Evolutionary conservation across 2,797 vertebrate species (phyloP).

Genomic region (Phalloptychus januarius): DNA sequence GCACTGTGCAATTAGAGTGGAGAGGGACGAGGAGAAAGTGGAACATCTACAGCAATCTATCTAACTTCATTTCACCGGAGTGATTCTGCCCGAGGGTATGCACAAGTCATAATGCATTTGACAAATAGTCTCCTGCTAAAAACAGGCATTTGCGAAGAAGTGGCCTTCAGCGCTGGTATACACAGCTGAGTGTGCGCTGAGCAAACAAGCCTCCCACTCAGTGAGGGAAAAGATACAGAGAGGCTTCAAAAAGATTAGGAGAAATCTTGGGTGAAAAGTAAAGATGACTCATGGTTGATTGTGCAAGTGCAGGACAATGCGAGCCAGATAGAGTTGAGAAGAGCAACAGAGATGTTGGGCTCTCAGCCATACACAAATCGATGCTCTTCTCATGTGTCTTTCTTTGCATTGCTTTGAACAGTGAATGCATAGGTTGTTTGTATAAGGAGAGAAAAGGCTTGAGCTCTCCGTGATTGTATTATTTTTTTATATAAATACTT

Average conservation of each 20-base stretch:
- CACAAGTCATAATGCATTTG: slow-evolving; percentile 86
- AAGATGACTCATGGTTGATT: slow-evolving; percentile 79
- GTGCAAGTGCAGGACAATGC: slow-evolving; percentile 73
- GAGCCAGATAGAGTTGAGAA: slow-evolving; percentile 67
- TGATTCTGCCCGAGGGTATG: slow-evolving; percentile 79
- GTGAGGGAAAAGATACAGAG: slow-evolving; percentile 66
- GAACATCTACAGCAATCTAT: slow-evolving; percentile 81
- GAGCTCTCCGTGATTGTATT: slow-evolving; percentile 7
- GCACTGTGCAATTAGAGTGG: slow-evolving; percentile 61
- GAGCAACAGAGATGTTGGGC: slow-evolving; percentile 66
- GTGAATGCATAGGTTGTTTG: slow-evolving; percentile 38
- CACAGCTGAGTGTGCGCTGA: slow-evolving; percentile 81
- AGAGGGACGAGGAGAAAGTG: slow-evolving; percentile 71
- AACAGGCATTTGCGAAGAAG: slow-evolving; percentile 84
- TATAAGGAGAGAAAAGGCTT: slow-evolving; percentile 13
- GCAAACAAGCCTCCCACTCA: slow-evolving; percentile 86
- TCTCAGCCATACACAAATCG: slow-evolving; percentile 60
- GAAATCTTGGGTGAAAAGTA: slow-evolving; percentile 77
- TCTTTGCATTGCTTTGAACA: slow-evolving; percentile 55
- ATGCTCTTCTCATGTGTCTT: slow-evolving; percentile 55
- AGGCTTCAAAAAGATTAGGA: slow-evolving; percentile 79
- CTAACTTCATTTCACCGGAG: slow-evolving; percentile 81
- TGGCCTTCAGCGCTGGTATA: slow-evolving; percentile 83
- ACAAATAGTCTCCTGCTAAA: slow-evolving; percentile 83
- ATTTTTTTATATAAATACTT: not conserved